These are phyloP conservation scores for Eueremaeus valkanovi DNA, from an alignment of 2,888 invertebrate species.

Conservation along the genomic window DNA sequence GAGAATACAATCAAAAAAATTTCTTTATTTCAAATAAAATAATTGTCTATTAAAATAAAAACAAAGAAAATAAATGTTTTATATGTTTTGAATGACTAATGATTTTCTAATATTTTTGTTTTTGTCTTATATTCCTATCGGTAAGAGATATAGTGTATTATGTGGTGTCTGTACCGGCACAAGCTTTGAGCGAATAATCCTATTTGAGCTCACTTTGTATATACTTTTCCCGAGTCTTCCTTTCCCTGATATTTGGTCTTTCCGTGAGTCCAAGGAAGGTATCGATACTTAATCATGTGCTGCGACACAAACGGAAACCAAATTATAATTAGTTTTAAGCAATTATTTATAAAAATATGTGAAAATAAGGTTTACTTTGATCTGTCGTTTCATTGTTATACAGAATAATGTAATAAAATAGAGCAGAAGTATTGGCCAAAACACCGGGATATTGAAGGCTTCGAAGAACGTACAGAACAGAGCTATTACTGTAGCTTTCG, in stretches of 20 bases:
- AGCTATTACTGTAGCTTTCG: slow-evolving; percentile 86
- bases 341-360: not conserved
- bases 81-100: not conserved
- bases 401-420: slow-evolving; percentile 98
- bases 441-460: slow-evolving; percentile 97
- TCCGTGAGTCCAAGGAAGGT: slow-evolving; percentile 96
- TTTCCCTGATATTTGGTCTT: slow-evolving; percentile 58
- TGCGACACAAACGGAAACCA: slow-evolving; percentile 56
- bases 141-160: not conserved
- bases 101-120: not conserved
- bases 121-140: not conserved
- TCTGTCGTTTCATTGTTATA: slow-evolving; percentile 99
- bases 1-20: not conserved
- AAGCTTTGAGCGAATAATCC: slow-evolving; percentile 37
- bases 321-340: not conserved
- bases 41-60: not conserved
- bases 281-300: slow-evolving; percentile 99
- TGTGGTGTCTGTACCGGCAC: slow-evolving; percentile 22
- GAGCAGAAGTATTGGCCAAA: slow-evolving; percentile 99
- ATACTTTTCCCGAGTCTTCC: slow-evolving; percentile 47
- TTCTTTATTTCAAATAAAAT: not conserved
- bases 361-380: slow-evolving; percentile 68
- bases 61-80: not conserved
- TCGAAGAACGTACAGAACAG: slow-evolving; percentile 93
- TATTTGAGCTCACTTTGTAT: slow-evolving; percentile 43